Evolutionary conservation across 1,140 invertebrate genomes (phyloP).

Genomic region (Pseudomyrmex flavicornis): DNA sequence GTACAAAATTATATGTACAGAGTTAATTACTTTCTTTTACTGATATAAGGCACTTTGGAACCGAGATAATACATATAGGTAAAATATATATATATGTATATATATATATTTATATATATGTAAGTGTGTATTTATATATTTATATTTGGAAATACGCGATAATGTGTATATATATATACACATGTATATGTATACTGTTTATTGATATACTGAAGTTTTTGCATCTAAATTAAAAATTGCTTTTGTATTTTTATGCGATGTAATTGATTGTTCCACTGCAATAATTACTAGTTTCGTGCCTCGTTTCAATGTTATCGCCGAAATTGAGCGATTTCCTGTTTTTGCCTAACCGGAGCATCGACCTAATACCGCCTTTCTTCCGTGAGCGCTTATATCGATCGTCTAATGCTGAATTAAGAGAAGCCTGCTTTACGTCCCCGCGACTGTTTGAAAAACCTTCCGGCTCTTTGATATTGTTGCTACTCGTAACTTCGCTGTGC

Average conservation of each 20-base stretch:
- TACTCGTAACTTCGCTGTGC: constrained; percentile 83
- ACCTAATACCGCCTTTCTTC: constrained; percentile 93
- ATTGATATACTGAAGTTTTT: constrained; percentile 45
- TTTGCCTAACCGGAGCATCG: constrained; percentile 89
- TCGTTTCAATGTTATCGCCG: constrained; percentile 82
- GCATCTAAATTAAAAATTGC: constrained; percentile 52
- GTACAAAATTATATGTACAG: constrained; percentile 82
- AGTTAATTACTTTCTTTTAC: constrained; percentile 67
- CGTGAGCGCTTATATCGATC: constrained; percentile 87
- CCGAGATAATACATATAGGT: constrained; percentile 73
- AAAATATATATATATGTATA: constrained; percentile 70
- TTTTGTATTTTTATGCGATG: constrained; percentile 79
- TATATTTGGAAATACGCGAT: constrained; percentile 57
- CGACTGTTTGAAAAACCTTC: constrained; percentile 88
- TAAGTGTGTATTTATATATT: constrained; percentile 58
- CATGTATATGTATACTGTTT: constrained; percentile 62
- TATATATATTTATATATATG: constrained; percentile 63
- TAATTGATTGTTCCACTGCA: constrained; percentile 85
- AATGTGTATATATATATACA: constrained; percentile 61
- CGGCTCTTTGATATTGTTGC: constrained; percentile 84
- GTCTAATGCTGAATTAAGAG: constrained; percentile 88
- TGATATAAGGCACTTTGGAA: constrained; percentile 84
- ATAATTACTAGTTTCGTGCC: constrained; percentile 83
- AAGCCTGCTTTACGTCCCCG: constrained; percentile 89
- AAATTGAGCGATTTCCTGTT: constrained; percentile 84